Base-by-base conservation (phyloP, 2,797 vertebrate species). In the Xenopus petersii region DNA sequence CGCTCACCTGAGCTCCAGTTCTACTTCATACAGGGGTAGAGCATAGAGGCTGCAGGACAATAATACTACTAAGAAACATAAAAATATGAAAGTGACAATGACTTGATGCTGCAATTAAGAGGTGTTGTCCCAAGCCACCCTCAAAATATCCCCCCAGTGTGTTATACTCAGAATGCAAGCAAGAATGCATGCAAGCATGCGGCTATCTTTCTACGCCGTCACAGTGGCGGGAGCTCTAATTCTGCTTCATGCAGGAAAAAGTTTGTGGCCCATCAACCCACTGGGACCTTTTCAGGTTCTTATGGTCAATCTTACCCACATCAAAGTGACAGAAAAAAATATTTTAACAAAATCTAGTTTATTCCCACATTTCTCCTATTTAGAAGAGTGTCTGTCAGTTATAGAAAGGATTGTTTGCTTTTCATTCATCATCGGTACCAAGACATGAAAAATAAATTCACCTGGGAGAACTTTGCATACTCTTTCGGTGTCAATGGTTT, bases 1-100 rank as follows among this genome's bases (percentile, higher is more conserved):
- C 85, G 95, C 91, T 98, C 96, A 96, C 86, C 8, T 89, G 91
- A 93, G 93, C 89, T 87, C 88, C 81, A 36, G 89, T 87, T 89
- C 87, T 83, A 89, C 95, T 71, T 99, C 96, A 98, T 93, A 80
- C 86, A 84, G 87, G 89, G 88, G 59, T 36, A 21, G 21, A 21
- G 5, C 21, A n/a, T 15, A 64, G 26, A 86, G 86, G 86, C 49
- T 85, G 86, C 87, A 80, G 86, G 36, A 5, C 36, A 42, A 42
- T 60, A n/a, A 82, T 87, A 88, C 86, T 80, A 93, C 90, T 84
- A 92, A 87, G 1, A 86, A 85, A 82, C 82, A 81, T 83, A 85
- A 83, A 80, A 83, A 24, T 11, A 80, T 86, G 7, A 21, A 21
- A 21, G 73, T 84, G 12, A 76, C 73, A 71, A 87, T 70, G 71